A percentile compares a stretch with the other conserved stretches of the same genome.
phyloP scores from a whole-genome alignment of 2,113 vertebrate genomes.

The Pituophis catenifer region DNA sequence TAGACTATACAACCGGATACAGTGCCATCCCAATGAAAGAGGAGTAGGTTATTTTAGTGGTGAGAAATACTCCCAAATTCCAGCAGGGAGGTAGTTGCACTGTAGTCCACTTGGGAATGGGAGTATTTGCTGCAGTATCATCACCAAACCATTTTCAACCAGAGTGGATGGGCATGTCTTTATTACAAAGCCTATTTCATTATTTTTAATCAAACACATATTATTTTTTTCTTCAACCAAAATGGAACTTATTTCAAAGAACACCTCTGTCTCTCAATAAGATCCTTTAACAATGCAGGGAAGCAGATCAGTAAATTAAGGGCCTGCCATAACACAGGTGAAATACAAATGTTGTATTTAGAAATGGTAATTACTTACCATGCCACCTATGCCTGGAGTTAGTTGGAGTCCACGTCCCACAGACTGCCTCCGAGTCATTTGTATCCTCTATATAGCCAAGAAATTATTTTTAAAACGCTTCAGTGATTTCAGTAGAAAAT shows the following conservation, averaged over 20 bases:
- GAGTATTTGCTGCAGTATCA: background rate
- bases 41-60: background rate
- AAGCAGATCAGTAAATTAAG: background rate
- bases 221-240: background rate
- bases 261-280: background rate
- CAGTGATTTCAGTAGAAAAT: background rate
- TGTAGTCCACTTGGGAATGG: background rate
- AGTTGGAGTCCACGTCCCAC: conserved; percentile 86
- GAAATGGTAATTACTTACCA: conserved; percentile 71
- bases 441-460: conserved; percentile 68
- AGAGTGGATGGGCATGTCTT: background rate
- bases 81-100: background rate
- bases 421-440: conserved; percentile 82
- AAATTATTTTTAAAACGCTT: background rate
- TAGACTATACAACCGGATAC: background rate
- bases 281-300: background rate
- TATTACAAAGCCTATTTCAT: background rate
- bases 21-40: background rate
- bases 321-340: background rate
- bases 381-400: conserved; percentile 77
- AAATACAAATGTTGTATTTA: background rate
- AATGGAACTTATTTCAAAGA: background rate
- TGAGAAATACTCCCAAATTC: background rate
- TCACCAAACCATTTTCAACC: background rate
- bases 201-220: background rate